These are phyloP conservation scores for Tichodroma muraria DNA, from an alignment of 2,113 vertebrate species.

Conservation along the genomic window DNA sequence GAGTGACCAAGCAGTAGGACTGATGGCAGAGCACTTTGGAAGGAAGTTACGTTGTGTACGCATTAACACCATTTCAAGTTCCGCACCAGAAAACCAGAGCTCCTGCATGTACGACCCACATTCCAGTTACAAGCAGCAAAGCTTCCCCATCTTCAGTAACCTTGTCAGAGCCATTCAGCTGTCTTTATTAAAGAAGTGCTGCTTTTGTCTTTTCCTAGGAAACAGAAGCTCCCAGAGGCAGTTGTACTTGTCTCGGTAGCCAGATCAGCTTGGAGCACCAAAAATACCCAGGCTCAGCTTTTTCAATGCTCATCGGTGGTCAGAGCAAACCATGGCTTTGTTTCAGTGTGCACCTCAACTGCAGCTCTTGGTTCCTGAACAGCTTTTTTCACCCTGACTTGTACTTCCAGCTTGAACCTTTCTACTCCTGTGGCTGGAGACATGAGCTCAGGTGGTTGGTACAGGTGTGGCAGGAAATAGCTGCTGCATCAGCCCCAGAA, in stretches of 20 bases:
- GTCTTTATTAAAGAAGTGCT: not conserved
- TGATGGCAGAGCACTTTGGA: not conserved
- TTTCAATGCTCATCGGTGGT: not conserved
- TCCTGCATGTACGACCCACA: not conserved
- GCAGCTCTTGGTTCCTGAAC: not conserved
- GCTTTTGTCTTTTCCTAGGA: not conserved
- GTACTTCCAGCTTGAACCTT: not conserved
- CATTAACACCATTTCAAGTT: not conserved
- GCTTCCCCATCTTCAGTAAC: not conserved
- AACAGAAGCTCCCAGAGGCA: not conserved
- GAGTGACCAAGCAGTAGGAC: not conserved
- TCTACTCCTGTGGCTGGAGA: not conserved
- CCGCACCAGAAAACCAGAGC: not conserved
- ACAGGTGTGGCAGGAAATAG: not conserved
- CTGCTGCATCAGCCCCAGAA: not conserved
- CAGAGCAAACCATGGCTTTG: not conserved
- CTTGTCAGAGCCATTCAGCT: not conserved
- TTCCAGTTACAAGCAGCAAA: not conserved
- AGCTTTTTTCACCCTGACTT: not conserved
- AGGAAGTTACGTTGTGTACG: not conserved
- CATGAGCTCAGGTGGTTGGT: not conserved
- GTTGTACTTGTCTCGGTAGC: not conserved
- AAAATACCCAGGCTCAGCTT: not conserved
- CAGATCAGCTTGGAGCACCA: not conserved
- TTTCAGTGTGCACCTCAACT: not conserved